Evolutionary conservation across 2,888 invertebrate species (phyloP), one percentile per base, ranked within the genome.

Genomic region (Eulithis testata): DNA sequence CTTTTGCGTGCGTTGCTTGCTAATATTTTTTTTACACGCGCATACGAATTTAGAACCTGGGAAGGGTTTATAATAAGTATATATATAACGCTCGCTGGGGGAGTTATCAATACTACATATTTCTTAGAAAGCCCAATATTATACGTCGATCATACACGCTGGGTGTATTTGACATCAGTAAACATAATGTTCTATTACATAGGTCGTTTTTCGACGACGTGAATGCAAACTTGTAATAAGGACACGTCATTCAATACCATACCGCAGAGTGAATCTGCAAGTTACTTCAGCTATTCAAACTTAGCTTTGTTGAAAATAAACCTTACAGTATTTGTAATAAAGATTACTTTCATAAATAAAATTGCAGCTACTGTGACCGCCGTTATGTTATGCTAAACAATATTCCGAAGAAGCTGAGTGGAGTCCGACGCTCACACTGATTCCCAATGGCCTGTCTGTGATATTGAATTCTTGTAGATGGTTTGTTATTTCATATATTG

Each of bases 231-330:
- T 40, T 81, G 80, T 81, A 88, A 87, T 87, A 85, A 85, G 87
- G 85, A 81, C 89, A 86, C 86, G 85, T 86, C 86, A 88, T 84
- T 84, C 83, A 83, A 87, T 83, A 85, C 79, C 75, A 79, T 76
- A 81, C 82, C 79, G 76, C 82, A 82, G 79, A 78, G 77, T 73
- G 71, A 69, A 69, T 74, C 63, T 71, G 73, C 64, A 73, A 70
- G 36, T 57, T 66, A 64, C 65, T 56, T 51, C 49, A 49, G 43
- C 44, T 51, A 47, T 67, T 59, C 51, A 51, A 63, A 47, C 45
- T 40, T 11, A 57, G 47, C 62, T 51, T 63, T 73, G 60, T 63
- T 57, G 58, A 75, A 72, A 73, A 64, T 75, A 63, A 75, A 73
- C 78, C 74, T 75, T 81, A 79, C 72, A 55, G 27, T 36, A 63